These are phyloP conservation scores for Pachymerium ferrugineum DNA, from an alignment of 2,888 invertebrate species.

Conservation along the genomic window DNA sequence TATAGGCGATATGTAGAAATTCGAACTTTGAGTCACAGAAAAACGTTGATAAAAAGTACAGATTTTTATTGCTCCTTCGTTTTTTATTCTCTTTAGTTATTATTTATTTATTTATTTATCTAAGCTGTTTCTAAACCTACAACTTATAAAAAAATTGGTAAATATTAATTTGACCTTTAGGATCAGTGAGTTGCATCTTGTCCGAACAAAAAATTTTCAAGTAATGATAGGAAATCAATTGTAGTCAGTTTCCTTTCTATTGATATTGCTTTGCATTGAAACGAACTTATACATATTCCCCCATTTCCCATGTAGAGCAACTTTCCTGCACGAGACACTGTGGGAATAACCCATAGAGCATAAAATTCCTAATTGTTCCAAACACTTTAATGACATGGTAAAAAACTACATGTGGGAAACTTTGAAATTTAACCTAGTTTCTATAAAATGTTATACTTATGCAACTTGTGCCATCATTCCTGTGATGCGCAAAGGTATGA, in stretches of 20 bases:
- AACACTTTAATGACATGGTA: slow-evolving; percentile 1
- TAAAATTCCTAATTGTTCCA: background rate
- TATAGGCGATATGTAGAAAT: background rate
- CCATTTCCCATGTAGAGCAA: background rate
- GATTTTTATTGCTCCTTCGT: background rate
- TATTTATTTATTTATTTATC: background rate
- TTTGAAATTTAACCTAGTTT: background rate
- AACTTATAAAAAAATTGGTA: background rate
- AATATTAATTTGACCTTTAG: background rate
- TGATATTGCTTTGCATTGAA: slow-evolving; percentile 5
- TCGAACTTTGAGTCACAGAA: background rate
- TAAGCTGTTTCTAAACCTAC: too few relatives aligned
- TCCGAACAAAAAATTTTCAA: background rate
- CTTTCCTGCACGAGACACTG: background rate
- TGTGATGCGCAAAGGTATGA: background rate
- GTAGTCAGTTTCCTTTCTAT: slow-evolving; percentile 11
- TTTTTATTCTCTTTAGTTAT: background rate
- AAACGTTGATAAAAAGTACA: background rate
- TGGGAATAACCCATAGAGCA: slow-evolving; percentile 10
- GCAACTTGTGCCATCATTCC: slow-evolving; percentile 1
- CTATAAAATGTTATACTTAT: background rate
- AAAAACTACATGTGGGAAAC: slow-evolving; percentile 13
- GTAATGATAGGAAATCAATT: slow-evolving; percentile 22
- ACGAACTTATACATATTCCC: background rate
- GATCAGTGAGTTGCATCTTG: background rate